Evolutionary conservation across 2,113 vertebrate species (phyloP).

Genomic region (Melanostigma gelatinosum): DNA sequence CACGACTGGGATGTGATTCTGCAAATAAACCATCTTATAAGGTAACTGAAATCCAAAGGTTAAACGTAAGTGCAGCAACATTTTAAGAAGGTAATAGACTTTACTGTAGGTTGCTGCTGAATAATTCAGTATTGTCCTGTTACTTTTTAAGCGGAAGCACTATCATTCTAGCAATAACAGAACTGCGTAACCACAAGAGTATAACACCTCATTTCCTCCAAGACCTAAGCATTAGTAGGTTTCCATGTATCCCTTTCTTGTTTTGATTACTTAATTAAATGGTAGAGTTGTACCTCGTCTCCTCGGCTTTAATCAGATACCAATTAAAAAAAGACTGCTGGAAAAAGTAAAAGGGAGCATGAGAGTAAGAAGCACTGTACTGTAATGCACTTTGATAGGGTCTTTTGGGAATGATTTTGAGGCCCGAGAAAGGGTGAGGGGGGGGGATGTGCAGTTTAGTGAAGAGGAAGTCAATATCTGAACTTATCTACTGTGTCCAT

Average conservation of each 20-base stretch:
- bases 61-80: not conserved
- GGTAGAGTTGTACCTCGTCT: constrained; percentile 66
- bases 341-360: constrained; percentile 49
- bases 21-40: not conserved
- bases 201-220: constrained; percentile 67
- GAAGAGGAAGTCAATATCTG: constrained; percentile 59
- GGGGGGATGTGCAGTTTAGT: constrained; percentile 19
- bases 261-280: constrained; percentile 79
- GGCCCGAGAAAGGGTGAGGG: constrained; percentile 19
- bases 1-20: constrained; percentile 21
- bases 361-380: constrained; percentile 58
- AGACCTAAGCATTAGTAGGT: constrained; percentile 57
- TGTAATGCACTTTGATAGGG: constrained; percentile 37
- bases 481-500: constrained; percentile 52
- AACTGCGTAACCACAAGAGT: constrained; percentile 32
- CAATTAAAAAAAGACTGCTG: constrained; percentile 67
- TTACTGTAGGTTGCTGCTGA: constrained; percentile 4
- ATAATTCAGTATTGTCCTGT: not conserved
- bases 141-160: constrained; percentile 2
- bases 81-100: constrained; percentile 9
- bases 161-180: constrained; percentile 38
- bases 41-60: not conserved
- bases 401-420: constrained; percentile 52
- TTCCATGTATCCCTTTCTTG: constrained; percentile 71
- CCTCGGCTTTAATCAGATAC: constrained; percentile 68